phyloP scores from a whole-genome alignment of 2,797 vertebrate species.

The Gouania willdenowi region DNA sequence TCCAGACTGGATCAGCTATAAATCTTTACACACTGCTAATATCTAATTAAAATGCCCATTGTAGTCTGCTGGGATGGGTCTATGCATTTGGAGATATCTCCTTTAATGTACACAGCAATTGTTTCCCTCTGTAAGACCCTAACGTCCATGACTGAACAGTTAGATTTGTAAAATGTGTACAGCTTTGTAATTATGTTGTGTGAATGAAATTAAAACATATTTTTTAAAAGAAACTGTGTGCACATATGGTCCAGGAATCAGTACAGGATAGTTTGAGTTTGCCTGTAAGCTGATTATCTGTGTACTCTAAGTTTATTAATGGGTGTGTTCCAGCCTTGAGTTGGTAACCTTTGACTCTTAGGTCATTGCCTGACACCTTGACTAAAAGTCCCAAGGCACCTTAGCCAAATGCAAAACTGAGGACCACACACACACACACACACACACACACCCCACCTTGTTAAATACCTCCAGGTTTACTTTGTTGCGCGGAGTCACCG shows the following conservation, averaged over 20 bases:
- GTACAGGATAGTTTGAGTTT: no score
- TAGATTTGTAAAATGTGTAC: conserved; percentile 79
- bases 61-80: conserved; percentile 39
- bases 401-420: conserved; percentile 21
- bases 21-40: conserved; percentile 8
- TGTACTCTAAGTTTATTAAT: conserved; percentile 21
- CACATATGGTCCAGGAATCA: no score
- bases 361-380: conserved; percentile 24
- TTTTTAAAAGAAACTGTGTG: conserved; percentile 62
- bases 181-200: conserved; percentile 66
- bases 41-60: conserved; percentile 18
- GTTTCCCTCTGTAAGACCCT: conserved; percentile 32
- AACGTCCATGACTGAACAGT: conserved; percentile 46
- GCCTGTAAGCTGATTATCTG: no score
- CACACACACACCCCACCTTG: conserved; percentile 29
- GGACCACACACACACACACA: conserved; percentile 36
- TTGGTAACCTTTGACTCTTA: conserved; percentile 34
- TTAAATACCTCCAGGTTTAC: conserved; percentile 31
- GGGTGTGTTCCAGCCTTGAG: conserved; percentile 18
- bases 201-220: conserved; percentile 75
- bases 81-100: conserved; percentile 31
- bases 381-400: conserved; percentile 16
- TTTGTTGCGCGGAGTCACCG: no score
- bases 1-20: conserved; percentile 10
- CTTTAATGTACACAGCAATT: conserved; percentile 40